Evolutionary conservation across 1,140 invertebrate genomes (phyloP), one percentile per base, ranked within the genome.

Genomic region (Cotesia vestalis): DNA sequence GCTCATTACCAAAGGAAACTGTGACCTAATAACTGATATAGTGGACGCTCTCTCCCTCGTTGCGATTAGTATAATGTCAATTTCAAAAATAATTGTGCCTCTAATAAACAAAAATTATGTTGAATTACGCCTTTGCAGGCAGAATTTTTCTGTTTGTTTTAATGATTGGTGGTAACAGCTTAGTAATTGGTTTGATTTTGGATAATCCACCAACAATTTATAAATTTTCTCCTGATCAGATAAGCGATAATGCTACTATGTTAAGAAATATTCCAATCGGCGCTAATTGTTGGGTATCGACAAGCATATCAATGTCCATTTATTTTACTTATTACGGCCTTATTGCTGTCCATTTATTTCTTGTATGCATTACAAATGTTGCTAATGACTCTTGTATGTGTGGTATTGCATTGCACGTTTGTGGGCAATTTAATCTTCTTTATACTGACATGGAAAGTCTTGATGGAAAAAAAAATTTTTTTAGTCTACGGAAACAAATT

Each of bases 381-480:
- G 74, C 68, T 4, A 61, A 40, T 34, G 68, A 73, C 51, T 59
- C 73, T 20, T 75, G 70, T 17, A 70, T 70, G 14, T 73, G 73
- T 63, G 35, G 60, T 4, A 66, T 73, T 14, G 67, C 63, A 12
- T 59, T 75, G 68, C 74, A 75, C 53, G 53, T 75, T 53, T 75
- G 74, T 57, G 74, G 71, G 60, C 74, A 75, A 63, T 68, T 75
- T 14, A 14, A 75, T 34, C 12, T 75, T 5, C 52, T 75, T 1
- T 66, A 70, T 46, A 66, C 55, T 3, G 57, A 57, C 11, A 57
- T 75, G 4, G 68, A 67, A 57, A 53, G 35, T 34, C 60, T 75
- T 52, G 51, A 66, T 57, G 55, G 38, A 52, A 35, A 55, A 51
- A 6, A 63, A 1, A 60, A 60, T 60, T 12, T 59, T 11, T 11